Evolutionary conservation across 2,888 invertebrate species (phyloP).

Genomic region (Deroplatys truncata): DNA sequence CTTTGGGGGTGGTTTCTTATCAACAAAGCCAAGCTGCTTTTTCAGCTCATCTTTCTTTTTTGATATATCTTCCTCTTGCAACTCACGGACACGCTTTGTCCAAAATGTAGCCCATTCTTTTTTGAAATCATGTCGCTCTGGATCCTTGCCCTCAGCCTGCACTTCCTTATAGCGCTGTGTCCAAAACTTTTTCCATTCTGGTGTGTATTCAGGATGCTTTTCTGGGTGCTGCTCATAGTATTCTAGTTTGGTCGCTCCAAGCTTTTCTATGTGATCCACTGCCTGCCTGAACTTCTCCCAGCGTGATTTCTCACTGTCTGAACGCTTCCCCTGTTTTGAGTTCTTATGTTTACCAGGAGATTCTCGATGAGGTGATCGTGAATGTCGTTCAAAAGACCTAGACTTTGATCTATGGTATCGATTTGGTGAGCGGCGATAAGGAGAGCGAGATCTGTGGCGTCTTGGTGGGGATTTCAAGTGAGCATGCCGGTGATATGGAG

Average conservation of each 20-base stretch:
- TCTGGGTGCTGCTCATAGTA: constrained; percentile 82
- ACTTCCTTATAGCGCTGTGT: constrained; percentile 76
- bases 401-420: background rate
- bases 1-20: background rate
- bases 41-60: constrained; percentile 64
- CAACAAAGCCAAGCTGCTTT: constrained; percentile 50
- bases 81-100: constrained; percentile 75
- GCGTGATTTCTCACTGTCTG: constrained; percentile 38
- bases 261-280: constrained; percentile 43
- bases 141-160: constrained; percentile 68
- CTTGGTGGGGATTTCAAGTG: background rate
- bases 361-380: background rate
- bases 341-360: background rate
- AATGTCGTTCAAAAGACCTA: background rate
- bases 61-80: constrained; percentile 66
- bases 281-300: constrained; percentile 56
- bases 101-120: constrained; percentile 86
- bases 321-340: background rate
- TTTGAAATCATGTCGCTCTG: constrained; percentile 77
- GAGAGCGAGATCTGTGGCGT: constrained; percentile 40
- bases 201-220: constrained; percentile 81
- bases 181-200: constrained; percentile 90
- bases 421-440: constrained; percentile 8
- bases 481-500: background rate
- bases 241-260: constrained; percentile 49